Base-by-base conservation (phyloP, 2,888 invertebrate genomes). In the Lordiphosa fenestrarum region DNA sequence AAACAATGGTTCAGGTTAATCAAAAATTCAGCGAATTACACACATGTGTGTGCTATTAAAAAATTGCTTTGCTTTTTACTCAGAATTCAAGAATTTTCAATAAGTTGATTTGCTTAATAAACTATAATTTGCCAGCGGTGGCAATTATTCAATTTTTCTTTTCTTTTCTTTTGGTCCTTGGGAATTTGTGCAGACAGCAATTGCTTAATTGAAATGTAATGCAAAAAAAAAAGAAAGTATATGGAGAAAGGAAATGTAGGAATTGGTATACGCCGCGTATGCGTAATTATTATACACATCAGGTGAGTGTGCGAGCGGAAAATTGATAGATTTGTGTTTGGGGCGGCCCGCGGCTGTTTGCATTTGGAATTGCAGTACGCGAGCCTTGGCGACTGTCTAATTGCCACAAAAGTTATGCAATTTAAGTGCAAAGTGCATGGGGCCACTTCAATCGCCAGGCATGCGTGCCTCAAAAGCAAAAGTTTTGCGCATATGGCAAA, bases 321-420 rank as follows among this genome's bases (percentile, higher is more conserved):
- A 82, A 82, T 71, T 78, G 78, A 82, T 82, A 77, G 82, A 82
- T 82, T 82, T 63, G 59, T 53, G 46, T 19, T 19, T 19, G 19
- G 19, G 19, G 19, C 3, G 30, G 30, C 30, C 30, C 30, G 9
- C 3, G 30, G 30, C 30, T 75, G 65, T 71, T 82, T 74, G 72
- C 71, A 60, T 64, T 66, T 39, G 55, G 53, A 44, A 62, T 59
- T 48, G 67, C 61, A 59, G 47, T 57, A 53, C 38, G 52, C 33
- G 33, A 39, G 42, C 33, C 33, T 33, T 44, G 44, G 44, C 42
- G 37, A 54, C 46, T 75, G 63, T 75, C 76, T 76, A 76, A 76
- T 76, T 76, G 76, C 76, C 66, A 75, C 80, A 80, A 71, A 76
- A 83, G 84, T 84, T 81, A 74, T 84, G 84, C 71, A 81, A 81